Conservation (phyloP, 2,113 vertebrate genomes). For the Nematolebias whitei region DNA sequence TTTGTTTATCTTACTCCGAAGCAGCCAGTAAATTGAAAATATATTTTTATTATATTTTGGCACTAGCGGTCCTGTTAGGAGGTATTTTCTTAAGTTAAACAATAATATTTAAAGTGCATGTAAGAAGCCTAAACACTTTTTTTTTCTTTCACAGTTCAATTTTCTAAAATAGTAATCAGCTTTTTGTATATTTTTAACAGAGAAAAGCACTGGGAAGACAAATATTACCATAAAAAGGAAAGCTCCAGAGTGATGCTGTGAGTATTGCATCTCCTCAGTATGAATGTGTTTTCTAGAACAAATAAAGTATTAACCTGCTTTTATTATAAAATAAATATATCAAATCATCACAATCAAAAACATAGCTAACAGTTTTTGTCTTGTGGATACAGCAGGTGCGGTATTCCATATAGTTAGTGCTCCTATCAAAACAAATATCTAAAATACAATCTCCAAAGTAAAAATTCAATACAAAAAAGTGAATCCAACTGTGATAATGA, state of each 20-base stretch:
- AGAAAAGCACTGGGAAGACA: slow-evolving; percentile 66
- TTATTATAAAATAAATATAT: background rate
- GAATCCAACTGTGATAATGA: background rate
- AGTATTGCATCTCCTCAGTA: slow-evolving; percentile 27
- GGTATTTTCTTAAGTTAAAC: background rate
- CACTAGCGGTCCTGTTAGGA: background rate
- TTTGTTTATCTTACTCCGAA: background rate
- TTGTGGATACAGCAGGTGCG: background rate
- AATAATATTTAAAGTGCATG: background rate
- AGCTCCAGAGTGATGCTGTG: slow-evolving; percentile 33
- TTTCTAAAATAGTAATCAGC: background rate
- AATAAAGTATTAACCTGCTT: background rate
- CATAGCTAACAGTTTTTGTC: background rate
- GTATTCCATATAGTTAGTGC: background rate
- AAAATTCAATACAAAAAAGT: background rate
- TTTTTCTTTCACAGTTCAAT: background rate
- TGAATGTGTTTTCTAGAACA: background rate
- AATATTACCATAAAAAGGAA: slow-evolving; percentile 50
- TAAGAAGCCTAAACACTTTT: background rate
- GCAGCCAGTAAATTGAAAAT: background rate
- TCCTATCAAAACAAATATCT: background rate
- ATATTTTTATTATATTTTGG: too few species aligned
- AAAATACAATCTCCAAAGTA: background rate
- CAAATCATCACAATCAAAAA: background rate
- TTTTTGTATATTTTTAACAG: slow-evolving; percentile 39